A percentile compares a stretch with the other conserved stretches of the same genome.
phyloP scores from a whole-genome alignment of 2,113 vertebrate species.

The Vicugna pacos region DNA sequence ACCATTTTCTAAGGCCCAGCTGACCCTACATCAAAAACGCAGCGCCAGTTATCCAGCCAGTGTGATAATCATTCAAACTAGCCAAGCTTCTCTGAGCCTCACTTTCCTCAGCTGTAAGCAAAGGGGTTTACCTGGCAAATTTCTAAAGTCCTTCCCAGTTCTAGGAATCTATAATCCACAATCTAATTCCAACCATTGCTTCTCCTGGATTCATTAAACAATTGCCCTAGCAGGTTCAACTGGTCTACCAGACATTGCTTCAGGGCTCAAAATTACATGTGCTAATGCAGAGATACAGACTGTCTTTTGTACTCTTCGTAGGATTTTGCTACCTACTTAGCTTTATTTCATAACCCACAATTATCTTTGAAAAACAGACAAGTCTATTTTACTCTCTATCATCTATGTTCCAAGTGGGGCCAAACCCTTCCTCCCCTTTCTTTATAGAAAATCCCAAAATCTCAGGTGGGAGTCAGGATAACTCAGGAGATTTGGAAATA shows the following conservation, averaged over 20 bases:
- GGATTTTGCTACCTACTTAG: slow-evolving; percentile 74
- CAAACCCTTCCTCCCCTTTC: slow-evolving; percentile 34
- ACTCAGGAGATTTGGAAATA: slow-evolving; percentile 63
- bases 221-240: slow-evolving; percentile 54
- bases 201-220: slow-evolving; percentile 51
- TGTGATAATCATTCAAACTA: background rate
- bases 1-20: background rate
- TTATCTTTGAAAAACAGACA: slow-evolving; percentile 81
- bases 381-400: slow-evolving; percentile 78
- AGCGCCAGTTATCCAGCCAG: background rate
- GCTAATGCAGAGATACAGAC: slow-evolving; percentile 55
- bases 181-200: slow-evolving; percentile 39
- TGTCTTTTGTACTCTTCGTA: slow-evolving; percentile 69
- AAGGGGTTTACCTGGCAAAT: slow-evolving; percentile 44
- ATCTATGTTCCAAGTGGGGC: slow-evolving; percentile 48
- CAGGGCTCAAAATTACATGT: slow-evolving; percentile 68
- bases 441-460: slow-evolving; percentile 75
- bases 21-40: background rate
- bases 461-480: slow-evolving; percentile 70
- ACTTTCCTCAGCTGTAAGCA: background rate
- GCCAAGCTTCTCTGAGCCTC: background rate
- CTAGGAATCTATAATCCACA: slow-evolving; percentile 10
- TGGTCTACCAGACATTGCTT: slow-evolving; percentile 73
- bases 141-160: slow-evolving; percentile 20
- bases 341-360: slow-evolving; percentile 75